phyloP scores from a whole-genome alignment of 92 coral and sea anemone species.

The Porites lobata region DNA sequence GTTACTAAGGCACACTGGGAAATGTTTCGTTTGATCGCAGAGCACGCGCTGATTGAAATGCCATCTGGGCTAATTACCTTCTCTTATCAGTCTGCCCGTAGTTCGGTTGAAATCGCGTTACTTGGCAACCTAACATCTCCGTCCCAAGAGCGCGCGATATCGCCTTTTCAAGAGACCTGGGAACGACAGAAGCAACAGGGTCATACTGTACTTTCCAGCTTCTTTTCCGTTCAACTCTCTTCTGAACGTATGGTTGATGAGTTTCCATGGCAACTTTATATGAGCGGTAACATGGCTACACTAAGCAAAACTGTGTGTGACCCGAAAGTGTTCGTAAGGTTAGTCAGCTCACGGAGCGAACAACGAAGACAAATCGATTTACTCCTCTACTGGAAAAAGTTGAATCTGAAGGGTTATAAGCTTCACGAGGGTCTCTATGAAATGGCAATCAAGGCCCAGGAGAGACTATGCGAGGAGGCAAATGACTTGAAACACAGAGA shows the following conservation, averaged over 20 bases:
- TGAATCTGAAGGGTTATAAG: constrained; percentile 56
- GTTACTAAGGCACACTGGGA: constrained; percentile 94
- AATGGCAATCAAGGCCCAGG: constrained; percentile 69
- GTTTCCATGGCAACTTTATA: constrained; percentile 96
- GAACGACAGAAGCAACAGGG: constrained; percentile 96
- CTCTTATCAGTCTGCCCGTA: constrained; percentile 80
- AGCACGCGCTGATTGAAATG: constrained; percentile 75
- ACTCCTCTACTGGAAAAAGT: constrained; percentile 79
- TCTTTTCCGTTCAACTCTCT: constrained; percentile 72
- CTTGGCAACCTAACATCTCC: constrained; percentile 95
- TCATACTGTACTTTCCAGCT: constrained; percentile 88
- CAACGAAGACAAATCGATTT: constrained; percentile 68
- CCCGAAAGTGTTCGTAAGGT: constrained; percentile 76
- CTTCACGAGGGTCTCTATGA: constrained; percentile 70
- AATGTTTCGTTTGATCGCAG: constrained; percentile 79
- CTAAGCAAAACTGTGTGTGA: constrained; percentile 68
- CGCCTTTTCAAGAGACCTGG: constrained; percentile 90
- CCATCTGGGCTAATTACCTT: constrained; percentile 87
- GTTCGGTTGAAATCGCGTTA: constrained; percentile 84
- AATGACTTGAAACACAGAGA: not conserved
- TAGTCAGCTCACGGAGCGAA: constrained; percentile 62
- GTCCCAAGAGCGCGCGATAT: constrained; percentile 89
- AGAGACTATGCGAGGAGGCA: constrained; percentile 42
- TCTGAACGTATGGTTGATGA: constrained; percentile 82
- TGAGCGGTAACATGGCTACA: constrained; percentile 77